Percentiles rank a stretch among this genome's conserved stretches.
Evolutionary conservation across 2,113 vertebrate genomes (phyloP).

Genomic region (Solenodon paradoxus): DNA sequence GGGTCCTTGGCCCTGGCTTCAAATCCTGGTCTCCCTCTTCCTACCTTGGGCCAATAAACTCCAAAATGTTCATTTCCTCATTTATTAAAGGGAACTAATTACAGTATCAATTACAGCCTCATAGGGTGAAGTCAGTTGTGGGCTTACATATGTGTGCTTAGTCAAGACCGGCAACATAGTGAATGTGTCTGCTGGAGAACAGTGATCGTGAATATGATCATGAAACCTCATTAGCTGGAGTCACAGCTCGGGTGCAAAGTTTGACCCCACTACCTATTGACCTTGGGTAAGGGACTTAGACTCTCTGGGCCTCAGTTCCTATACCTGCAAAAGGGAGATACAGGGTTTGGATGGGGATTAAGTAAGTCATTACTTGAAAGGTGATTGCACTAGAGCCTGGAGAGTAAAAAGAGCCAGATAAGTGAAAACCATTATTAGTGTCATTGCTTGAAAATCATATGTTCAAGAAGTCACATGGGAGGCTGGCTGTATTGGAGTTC

Average conservation of each 20-base stretch:
- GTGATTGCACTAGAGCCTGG: background rate
- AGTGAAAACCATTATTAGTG: background rate
- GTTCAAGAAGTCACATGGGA: background rate
- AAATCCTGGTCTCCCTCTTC: background rate
- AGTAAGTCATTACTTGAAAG: background rate
- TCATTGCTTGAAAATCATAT: background rate
- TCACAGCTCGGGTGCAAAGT: background rate
- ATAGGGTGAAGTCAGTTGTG: background rate
- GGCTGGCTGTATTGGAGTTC: background rate
- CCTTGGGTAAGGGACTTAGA: background rate
- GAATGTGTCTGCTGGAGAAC: background rate
- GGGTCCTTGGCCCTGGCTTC: background rate
- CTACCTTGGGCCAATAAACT: background rate
- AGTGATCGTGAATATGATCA: background rate
- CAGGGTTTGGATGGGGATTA: background rate
- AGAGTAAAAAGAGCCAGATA: background rate
- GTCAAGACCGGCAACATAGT: background rate
- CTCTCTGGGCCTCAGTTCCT: background rate
- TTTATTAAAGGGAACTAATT: background rate
- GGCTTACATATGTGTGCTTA: background rate
- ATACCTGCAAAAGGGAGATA: background rate
- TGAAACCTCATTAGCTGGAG: background rate
- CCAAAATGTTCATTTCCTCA: background rate
- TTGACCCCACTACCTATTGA: background rate
- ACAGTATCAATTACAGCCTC: background rate